Conservation (phyloP, 2,888 invertebrate species). For the Tiliacea aurago region DNA sequence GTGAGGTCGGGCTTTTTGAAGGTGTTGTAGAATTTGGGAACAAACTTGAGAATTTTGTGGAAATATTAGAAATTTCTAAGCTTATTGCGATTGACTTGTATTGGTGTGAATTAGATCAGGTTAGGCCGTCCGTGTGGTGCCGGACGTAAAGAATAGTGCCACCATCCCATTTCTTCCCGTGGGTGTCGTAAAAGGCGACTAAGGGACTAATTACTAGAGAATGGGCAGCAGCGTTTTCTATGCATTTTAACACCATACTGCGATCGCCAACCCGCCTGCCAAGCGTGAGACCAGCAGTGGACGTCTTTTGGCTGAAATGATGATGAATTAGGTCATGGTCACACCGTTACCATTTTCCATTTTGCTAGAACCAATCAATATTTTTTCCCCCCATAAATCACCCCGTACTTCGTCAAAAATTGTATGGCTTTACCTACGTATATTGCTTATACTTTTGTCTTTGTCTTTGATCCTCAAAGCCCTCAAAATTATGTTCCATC, state of each 20-base stretch:
- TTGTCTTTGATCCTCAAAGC: background rate
- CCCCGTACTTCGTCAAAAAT: background rate
- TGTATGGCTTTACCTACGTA: background rate
- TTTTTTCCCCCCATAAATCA: background rate
- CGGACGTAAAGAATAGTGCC: too few species aligned
- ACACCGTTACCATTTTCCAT: background rate
- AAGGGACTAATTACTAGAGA: too few species aligned
- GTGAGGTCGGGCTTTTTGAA: constrained; percentile 18
- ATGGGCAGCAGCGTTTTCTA: too few species aligned
- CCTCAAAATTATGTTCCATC: background rate
- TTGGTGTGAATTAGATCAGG: too few species aligned
- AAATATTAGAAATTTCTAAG: background rate
- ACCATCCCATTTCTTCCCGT: too few species aligned
- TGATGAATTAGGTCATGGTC: background rate
- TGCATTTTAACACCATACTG: too few species aligned
- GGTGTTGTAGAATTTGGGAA: background rate
- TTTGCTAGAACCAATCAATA: background rate
- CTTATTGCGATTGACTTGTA: background rate
- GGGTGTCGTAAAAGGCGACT: too few species aligned
- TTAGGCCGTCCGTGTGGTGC: too few species aligned
- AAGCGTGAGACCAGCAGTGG: too few species aligned
- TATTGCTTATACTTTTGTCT: background rate
- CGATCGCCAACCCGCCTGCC: too few species aligned
- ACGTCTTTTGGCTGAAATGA: too few species aligned
- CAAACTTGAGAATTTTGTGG: background rate